Evolutionary conservation across 1,140 invertebrate genomes (phyloP).

Genomic region (Centruroides sculpturatus): DNA sequence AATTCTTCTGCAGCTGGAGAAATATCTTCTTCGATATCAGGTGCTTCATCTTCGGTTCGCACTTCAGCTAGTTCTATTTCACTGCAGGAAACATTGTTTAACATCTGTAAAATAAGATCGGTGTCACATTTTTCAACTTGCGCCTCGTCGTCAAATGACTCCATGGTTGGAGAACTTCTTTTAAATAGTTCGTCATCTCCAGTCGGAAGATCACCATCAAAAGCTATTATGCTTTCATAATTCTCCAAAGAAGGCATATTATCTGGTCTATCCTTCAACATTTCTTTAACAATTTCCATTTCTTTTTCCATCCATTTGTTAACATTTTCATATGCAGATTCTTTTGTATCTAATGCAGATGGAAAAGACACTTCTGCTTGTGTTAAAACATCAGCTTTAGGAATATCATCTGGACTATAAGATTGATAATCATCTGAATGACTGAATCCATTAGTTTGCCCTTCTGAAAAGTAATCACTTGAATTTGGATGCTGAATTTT

Average conservation of each 20-base stretch:
- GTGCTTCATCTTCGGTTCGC: slow-evolving; percentile 24
- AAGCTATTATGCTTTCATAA: neutral
- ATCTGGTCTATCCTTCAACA: slow-evolving; percentile 1
- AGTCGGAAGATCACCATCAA: slow-evolving; percentile 2
- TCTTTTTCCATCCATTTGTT: too few relatives aligned
- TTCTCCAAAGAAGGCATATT: neutral
- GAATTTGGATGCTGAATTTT: too few relatives aligned
- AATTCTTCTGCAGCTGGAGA: slow-evolving; percentile 11
- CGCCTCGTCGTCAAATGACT: slow-evolving; percentile 15
- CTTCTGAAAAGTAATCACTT: too few relatives aligned
- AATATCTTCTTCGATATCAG: slow-evolving; percentile 24
- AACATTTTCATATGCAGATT: too few relatives aligned
- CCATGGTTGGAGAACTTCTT: slow-evolving; percentile 13
- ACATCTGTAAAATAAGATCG: slow-evolving; percentile 6
- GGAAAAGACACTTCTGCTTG: too few relatives aligned
- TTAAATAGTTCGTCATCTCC: slow-evolving; percentile 6
- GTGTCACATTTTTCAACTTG: slow-evolving; percentile 12
- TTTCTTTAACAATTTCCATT: too few relatives aligned
- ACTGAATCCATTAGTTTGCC: too few relatives aligned
- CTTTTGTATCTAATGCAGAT: too few relatives aligned
- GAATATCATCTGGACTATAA: too few relatives aligned
- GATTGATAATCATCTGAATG: too few relatives aligned
- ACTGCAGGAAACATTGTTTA: slow-evolving; percentile 16
- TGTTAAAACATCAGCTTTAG: too few relatives aligned
- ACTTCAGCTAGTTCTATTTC: slow-evolving; percentile 24